Percentiles rank a stretch among this genome's conserved stretches.
These are phyloP conservation scores for Tragelaphus buxtoni DNA, from an alignment of 2,113 vertebrate genomes.

Conservation along the genomic window DNA sequence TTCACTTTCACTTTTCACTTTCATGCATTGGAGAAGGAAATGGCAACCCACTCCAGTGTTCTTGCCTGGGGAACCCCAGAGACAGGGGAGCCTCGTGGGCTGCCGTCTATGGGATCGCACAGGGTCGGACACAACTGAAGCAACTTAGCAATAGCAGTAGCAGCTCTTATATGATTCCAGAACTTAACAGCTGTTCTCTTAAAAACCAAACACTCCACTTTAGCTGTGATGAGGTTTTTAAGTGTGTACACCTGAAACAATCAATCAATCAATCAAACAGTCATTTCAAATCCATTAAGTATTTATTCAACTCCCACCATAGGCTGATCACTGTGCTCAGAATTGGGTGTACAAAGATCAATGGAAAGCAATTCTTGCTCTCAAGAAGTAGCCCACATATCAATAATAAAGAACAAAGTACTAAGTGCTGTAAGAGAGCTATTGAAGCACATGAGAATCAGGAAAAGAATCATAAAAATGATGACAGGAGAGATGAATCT, in stretches of 20 bases:
- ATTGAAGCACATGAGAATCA: background rate
- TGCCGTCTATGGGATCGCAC: too few relatives aligned
- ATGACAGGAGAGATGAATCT: background rate
- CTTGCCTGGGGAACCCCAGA: too few relatives aligned
- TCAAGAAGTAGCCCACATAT: background rate
- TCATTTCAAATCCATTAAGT: background rate
- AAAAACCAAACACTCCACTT: background rate
- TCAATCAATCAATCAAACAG: background rate
- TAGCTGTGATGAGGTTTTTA: background rate
- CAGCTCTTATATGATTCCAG: background rate
- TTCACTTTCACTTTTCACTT: too few relatives aligned
- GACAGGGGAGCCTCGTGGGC: too few relatives aligned
- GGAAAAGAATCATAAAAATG: background rate
- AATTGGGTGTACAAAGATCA: background rate
- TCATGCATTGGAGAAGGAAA: too few relatives aligned
- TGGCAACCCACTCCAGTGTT: too few relatives aligned
- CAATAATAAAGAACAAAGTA: background rate
- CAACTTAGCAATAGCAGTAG: too few relatives aligned
- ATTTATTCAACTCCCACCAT: background rate
- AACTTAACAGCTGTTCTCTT: background rate
- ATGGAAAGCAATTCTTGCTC: background rate
- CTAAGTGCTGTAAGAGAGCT: background rate
- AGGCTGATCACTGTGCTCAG: background rate
- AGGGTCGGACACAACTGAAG: too few relatives aligned
- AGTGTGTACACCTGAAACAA: background rate